phyloP scores from a whole-genome alignment of 92 coral and sea anemone species.

The Epizoanthus scotinus region DNA sequence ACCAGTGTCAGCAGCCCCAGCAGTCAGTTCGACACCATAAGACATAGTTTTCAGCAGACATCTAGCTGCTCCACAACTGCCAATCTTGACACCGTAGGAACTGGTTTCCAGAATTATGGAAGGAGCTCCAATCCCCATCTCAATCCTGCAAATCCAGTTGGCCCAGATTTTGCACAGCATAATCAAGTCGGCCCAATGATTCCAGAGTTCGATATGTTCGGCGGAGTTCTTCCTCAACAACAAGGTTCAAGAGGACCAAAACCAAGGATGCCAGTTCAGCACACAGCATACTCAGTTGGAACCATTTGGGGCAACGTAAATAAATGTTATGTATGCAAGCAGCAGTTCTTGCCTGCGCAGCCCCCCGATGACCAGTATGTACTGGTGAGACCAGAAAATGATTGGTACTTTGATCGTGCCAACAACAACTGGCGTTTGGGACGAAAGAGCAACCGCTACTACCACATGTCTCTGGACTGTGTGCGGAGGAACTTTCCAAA shows the following conservation, averaged over 20 bases:
- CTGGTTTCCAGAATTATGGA: no score
- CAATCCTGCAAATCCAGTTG: no score
- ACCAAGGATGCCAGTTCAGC: conserved; percentile 43
- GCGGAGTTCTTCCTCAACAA: no score
- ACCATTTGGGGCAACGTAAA: conserved; percentile 67
- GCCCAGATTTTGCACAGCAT: no score
- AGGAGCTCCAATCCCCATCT: no score
- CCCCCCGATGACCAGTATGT: conserved; percentile 62
- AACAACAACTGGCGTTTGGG: conserved; percentile 44
- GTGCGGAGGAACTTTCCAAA: conserved; percentile 36
- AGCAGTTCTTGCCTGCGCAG: conserved; percentile 45
- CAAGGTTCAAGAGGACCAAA: conserved; percentile 31
- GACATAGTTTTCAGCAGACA: no score
- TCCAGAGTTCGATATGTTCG: no score
- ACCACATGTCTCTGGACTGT: conserved; percentile 47
- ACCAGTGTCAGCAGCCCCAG: no score
- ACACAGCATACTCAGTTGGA: conserved; percentile 49
- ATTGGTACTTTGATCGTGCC: conserved; percentile 47
- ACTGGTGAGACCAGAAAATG: conserved; percentile 52
- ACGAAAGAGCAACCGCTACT: conserved; percentile 43
- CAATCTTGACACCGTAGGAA: no score
- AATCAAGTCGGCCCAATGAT: no score
- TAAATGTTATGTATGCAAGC: conserved; percentile 58
- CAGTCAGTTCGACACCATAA: no score
- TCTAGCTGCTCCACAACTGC: no score